These are phyloP conservation scores for Tyria jacobaeae DNA, from an alignment of 2,888 invertebrate species.

Conservation along the genomic window DNA sequence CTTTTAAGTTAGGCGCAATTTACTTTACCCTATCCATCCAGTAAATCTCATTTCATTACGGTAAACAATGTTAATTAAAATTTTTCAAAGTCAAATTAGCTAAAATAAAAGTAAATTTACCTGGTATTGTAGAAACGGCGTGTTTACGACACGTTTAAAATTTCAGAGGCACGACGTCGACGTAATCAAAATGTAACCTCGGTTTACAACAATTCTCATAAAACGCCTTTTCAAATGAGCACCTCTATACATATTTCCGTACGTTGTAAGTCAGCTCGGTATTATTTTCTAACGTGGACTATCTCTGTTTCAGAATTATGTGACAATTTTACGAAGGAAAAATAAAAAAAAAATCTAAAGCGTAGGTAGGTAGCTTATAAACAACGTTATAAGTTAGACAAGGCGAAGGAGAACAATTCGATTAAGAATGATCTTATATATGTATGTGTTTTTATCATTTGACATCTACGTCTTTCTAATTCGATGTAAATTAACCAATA, in stretches of 20 bases:
- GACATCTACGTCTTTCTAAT: too few species aligned
- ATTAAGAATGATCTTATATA: too few species aligned
- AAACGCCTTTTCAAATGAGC: slow-evolving; percentile 52
- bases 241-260: slow-evolving; percentile 60
- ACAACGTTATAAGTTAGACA: too few species aligned
- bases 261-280: slow-evolving; percentile 45
- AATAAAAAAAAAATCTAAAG: slow-evolving; percentile 1
- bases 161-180: slow-evolving; percentile 31
- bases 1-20: slow-evolving; percentile 1
- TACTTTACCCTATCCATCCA: slow-evolving; percentile 10
- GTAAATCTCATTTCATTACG: slow-evolving; percentile 18
- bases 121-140: slow-evolving; percentile 22
- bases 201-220: slow-evolving; percentile 42
- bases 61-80: slow-evolving; percentile 19
- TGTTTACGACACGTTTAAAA: slow-evolving; percentile 24
- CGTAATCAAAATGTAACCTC: slow-evolving; percentile 44
- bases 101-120: slow-evolving; percentile 18
- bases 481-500: too few species aligned
- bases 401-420: too few species aligned
- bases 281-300: slow-evolving; percentile 16
- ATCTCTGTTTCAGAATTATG: background rate
- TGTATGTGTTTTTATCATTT: too few species aligned
- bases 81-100: slow-evolving; percentile 4
- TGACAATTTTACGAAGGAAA: background rate
- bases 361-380: background rate